phyloP scores from a whole-genome alignment of 2,888 invertebrate genomes.

The Cantharis flavilabris region DNA sequence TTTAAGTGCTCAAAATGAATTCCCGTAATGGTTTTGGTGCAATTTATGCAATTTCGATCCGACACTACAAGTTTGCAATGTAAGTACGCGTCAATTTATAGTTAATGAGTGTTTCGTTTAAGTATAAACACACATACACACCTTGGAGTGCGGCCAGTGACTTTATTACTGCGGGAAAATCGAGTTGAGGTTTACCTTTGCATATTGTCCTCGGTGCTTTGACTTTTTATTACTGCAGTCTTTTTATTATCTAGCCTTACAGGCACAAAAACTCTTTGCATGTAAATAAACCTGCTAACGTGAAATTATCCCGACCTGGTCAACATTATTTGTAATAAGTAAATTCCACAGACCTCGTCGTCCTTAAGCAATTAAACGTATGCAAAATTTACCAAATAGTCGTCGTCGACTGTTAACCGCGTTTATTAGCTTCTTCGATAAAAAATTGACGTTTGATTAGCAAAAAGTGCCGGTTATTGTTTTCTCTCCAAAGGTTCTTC shows the following conservation, averaged over 20 bases:
- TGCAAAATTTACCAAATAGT: not conserved
- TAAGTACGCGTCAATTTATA: constrained; percentile 5
- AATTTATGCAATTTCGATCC: not conserved
- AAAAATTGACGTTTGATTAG: not conserved
- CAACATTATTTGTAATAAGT: constrained; percentile 10
- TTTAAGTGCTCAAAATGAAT: not conserved
- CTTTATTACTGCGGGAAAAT: constrained; percentile 27
- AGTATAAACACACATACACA: constrained; percentile 1
- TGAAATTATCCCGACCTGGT: constrained; percentile 28
- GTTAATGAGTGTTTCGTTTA: constrained; percentile 3
- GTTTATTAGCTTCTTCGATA: not conserved
- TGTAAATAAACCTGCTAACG: constrained; percentile 28
- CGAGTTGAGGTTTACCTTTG: constrained; percentile 20
- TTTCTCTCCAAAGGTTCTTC: not conserved
- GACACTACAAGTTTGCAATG: not conserved
- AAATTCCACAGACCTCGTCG: constrained; percentile 15
- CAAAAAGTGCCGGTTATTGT: not conserved
- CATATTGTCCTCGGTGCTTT: constrained; percentile 21
- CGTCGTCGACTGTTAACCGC: not conserved
- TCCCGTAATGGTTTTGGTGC: not conserved
- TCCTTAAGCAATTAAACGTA: not conserved
- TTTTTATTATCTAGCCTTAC: constrained; percentile 29
- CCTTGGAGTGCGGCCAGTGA: constrained; percentile 27
- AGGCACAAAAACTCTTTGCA: constrained; percentile 25
- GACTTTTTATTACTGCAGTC: constrained; percentile 24